Evolutionary conservation across 2,113 vertebrate genomes (phyloP).

Genomic region (Maylandia zebra): DNA sequence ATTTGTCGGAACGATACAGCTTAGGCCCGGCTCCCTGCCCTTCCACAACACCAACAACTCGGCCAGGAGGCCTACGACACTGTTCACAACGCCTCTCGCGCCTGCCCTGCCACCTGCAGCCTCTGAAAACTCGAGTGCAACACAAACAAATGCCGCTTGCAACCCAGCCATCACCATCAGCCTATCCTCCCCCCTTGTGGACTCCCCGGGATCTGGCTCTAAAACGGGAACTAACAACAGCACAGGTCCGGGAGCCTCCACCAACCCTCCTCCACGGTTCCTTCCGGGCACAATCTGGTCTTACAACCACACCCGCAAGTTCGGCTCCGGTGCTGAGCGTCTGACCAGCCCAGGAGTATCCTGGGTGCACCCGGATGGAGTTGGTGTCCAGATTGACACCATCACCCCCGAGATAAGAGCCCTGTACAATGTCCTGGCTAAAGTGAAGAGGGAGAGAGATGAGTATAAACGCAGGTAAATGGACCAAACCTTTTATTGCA

Average conservation of each 20-base stretch:
- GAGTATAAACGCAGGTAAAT: conserved; percentile 94
- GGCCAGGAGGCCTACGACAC: conserved; percentile 64
- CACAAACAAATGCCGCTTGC: conserved; percentile 1
- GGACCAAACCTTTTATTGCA: neutral
- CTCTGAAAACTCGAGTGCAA: neutral
- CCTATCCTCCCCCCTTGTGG: conserved; percentile 62
- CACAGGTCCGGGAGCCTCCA: conserved; percentile 24
- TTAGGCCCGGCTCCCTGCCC: conserved; percentile 66
- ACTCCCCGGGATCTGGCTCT: conserved; percentile 50
- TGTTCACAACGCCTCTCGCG: conserved; percentile 54
- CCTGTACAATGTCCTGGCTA: conserved; percentile 94
- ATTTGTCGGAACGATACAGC: conserved; percentile 78
- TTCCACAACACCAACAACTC: conserved; percentile 73
- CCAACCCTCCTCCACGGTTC: conserved; percentile 73
- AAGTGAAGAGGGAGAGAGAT: conserved; percentile 93
- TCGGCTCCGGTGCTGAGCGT: conserved; percentile 80
- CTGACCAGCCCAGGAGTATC: conserved; percentile 87
- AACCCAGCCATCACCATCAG: conserved; percentile 57
- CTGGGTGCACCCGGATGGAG: conserved; percentile 92
- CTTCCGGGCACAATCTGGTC: conserved; percentile 93
- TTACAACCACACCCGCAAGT: conserved; percentile 85
- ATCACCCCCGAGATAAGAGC: conserved; percentile 97
- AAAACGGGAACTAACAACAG: conserved; percentile 15
- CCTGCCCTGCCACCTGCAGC: conserved; percentile 44
- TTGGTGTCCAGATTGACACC: conserved; percentile 97